Evolutionary conservation across 2,797 vertebrate genomes (phyloP), one percentile per base, ranked within the genome.

Genomic region (Erethizon dorsatum): DNA sequence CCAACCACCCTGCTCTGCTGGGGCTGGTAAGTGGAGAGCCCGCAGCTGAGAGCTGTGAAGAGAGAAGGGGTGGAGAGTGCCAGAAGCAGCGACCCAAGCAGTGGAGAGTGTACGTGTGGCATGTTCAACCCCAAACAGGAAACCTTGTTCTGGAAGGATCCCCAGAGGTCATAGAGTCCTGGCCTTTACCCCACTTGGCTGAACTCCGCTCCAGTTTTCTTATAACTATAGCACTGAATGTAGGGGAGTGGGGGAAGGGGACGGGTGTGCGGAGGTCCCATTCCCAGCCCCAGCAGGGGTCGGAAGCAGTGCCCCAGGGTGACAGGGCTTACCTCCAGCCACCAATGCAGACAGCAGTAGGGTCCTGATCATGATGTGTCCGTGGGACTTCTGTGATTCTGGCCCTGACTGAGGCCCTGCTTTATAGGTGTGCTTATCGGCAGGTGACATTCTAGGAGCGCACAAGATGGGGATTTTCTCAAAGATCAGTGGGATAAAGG

Each of bases 31-130:
- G 98, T 98, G 93, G 99, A 99, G 65, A 97, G 88, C 77, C 99
- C 99, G 0, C 99, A 99, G 94, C 99, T 98, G 75, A 99, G 99
- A 90, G 99, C 99, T 99, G 90, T n/a, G 89, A 14, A 98, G 37
- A 98, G 0, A 98, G 73, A 87, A 1, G 71, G 50, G 83, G 15
- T 0, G 14, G 17, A 24, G 80, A 61, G 12, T 50, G 4, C 0
- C 8, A 56, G 67, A 1, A 75, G 88, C 73, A 28, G 65, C 12
- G 50, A 37, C 52, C 56, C 65, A 5, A 31, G 56, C 10, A 37
- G 5, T 6, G 1, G 67, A 37, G 31, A 56, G 41, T 8, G 45
- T 6, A 6, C 75, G 59, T 50, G 37, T 22, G 11, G 22, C 33
- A 22, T 18, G 12, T 11, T 12, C 15, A n/a, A 10, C 26, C 57